Evolutionary conservation across 2,113 vertebrate genomes (phyloP).

Genomic region (Cisticola juncidis): DNA sequence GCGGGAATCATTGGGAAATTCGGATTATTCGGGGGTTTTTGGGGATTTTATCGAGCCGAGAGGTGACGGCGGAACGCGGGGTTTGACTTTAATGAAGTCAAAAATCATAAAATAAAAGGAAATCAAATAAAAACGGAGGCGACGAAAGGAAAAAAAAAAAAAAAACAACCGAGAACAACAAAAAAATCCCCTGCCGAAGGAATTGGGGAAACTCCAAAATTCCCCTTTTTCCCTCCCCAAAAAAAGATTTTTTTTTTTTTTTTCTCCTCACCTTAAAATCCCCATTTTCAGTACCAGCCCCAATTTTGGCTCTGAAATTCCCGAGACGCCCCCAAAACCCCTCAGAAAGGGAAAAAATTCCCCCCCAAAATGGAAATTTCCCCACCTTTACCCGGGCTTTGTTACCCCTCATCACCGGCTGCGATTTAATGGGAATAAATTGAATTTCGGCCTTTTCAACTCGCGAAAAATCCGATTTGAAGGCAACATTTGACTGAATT

Average conservation of each 20-base stretch:
- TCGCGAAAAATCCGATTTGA: not conserved
- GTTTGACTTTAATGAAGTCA: too few species aligned
- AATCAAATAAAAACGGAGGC: not conserved
- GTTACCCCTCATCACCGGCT: too few species aligned
- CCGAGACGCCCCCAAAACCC: not conserved
- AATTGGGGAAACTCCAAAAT: not conserved
- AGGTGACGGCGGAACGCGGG: not conserved
- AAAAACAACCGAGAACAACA: not conserved
- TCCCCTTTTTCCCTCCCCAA: not conserved
- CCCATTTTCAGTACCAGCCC: fast-evolving
- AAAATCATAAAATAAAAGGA: fast-evolving
- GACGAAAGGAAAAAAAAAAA: not conserved
- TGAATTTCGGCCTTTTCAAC: not conserved
- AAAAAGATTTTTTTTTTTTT: not conserved
- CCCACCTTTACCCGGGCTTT: not conserved
- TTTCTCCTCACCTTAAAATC: not conserved
- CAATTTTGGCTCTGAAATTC: fast-evolving
- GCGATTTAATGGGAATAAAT: too few species aligned
- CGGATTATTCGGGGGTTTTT: not conserved
- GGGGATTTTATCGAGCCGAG: fast-evolving
- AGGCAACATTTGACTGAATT: not conserved
- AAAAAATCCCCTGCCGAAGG: not conserved
- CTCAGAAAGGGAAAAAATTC: not conserved
- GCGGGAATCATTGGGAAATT: not conserved
- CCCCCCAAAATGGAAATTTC: fast-evolving